phyloP scores from a whole-genome alignment of 2,113 vertebrate genomes.

The Ochotona curzoniae region DNA sequence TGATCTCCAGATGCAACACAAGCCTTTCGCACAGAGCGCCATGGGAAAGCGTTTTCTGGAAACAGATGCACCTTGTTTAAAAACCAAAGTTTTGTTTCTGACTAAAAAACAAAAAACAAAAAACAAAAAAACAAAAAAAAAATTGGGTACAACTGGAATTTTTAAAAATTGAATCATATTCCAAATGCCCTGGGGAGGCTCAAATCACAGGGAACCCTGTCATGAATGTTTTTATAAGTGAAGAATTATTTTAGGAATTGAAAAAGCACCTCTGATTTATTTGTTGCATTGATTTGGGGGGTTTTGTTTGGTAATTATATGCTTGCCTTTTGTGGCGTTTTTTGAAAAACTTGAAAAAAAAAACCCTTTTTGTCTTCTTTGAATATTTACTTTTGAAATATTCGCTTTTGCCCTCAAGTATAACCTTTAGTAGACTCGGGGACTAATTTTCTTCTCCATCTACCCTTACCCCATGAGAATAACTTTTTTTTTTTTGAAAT shows the following conservation, averaged over 20 bases:
- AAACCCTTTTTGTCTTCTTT: not conserved
- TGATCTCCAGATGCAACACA: constrained; percentile 48
- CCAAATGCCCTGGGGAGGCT: constrained; percentile 43
- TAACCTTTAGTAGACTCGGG: constrained; percentile 34
- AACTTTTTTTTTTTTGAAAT: constrained; percentile 36
- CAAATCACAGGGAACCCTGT: not conserved
- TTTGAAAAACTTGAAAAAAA: not conserved
- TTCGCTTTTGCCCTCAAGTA: not conserved
- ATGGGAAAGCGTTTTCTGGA: constrained; percentile 48
- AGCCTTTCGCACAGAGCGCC: constrained; percentile 28
- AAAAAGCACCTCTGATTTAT: constrained; percentile 39
- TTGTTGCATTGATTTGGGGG: not conserved
- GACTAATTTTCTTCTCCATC: not conserved
- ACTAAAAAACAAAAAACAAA: no score
- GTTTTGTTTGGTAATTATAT: not conserved
- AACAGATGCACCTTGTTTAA: constrained; percentile 70
- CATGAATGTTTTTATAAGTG: constrained; percentile 24
- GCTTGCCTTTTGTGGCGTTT: constrained; percentile 30
- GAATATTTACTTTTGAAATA: constrained; percentile 47
- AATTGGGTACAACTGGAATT: constrained; percentile 28
- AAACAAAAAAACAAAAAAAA: constrained; percentile 57
- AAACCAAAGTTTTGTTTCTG: constrained; percentile 57
- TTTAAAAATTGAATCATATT: constrained; percentile 37
- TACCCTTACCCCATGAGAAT: not conserved
- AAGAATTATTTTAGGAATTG: constrained; percentile 46